Evolutionary conservation across 2,113 vertebrate species (phyloP).

Genomic region (Plecotus auritus): DNA sequence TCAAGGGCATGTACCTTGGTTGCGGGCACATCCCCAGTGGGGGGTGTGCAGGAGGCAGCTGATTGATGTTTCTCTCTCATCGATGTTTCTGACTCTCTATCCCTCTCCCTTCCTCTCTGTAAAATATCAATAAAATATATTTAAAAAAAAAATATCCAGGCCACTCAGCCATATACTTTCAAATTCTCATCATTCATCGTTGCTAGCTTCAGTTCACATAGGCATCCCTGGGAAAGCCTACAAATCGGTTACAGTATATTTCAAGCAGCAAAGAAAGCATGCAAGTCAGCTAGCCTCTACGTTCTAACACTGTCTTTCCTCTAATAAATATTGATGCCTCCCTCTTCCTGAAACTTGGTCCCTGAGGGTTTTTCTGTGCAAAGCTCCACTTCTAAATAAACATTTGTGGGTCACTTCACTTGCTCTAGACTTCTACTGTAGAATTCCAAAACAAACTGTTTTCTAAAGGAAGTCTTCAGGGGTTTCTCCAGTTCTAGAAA

Average conservation of each 20-base stretch:
- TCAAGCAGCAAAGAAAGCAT: conserved; percentile 15
- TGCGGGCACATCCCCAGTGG: too few relatives aligned
- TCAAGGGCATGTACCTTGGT: too few relatives aligned
- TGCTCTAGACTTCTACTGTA: background rate
- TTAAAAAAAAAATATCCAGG: conserved; percentile 13
- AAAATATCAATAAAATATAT: too few relatives aligned
- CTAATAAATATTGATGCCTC: conserved; percentile 39
- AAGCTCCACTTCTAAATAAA: background rate
- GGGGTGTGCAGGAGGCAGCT: too few relatives aligned
- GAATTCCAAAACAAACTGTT: conserved; percentile 50
- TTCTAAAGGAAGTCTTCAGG: conserved; percentile 1
- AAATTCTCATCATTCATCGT: background rate
- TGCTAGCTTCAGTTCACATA: background rate
- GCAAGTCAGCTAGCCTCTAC: background rate
- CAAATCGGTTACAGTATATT: background rate
- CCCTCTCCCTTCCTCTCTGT: too few relatives aligned
- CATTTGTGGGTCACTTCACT: background rate
- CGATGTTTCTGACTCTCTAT: too few relatives aligned
- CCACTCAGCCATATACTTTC: background rate
- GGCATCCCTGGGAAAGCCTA: background rate
- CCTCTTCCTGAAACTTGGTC: conserved; percentile 37
- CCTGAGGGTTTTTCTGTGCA: conserved; percentile 18
- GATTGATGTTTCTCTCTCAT: too few relatives aligned
- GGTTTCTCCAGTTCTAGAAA: background rate
- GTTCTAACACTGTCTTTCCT: background rate